Conservation (phyloP, 2,113 vertebrate species). For the Hypomesus transpacificus region DNA sequence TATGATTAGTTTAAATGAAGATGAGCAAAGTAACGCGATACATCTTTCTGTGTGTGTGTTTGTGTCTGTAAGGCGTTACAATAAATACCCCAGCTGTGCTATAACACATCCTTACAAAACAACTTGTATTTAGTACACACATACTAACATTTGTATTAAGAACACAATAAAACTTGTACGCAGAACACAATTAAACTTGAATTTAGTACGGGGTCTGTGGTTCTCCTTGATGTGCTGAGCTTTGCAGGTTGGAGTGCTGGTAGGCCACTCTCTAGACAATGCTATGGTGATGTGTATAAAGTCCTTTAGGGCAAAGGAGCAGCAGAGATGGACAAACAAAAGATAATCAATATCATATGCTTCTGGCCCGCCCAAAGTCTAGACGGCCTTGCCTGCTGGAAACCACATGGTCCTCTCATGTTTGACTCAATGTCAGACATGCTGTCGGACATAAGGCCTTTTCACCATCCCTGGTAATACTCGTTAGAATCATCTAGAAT, state of each 20-base stretch:
- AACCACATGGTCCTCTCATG: constrained; percentile 63
- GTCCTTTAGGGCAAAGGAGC: constrained; percentile 67
- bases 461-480: background rate
- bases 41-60: too few relatives aligned
- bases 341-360: constrained; percentile 75
- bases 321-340: constrained; percentile 68
- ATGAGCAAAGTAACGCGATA: too few relatives aligned
- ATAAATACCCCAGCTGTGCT: too few relatives aligned
- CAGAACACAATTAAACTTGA: constrained; percentile 11
- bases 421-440: constrained; percentile 67
- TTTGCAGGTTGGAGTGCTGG: constrained; percentile 59
- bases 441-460: constrained; percentile 61
- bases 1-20: too few relatives aligned
- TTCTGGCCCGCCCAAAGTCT: constrained; percentile 64
- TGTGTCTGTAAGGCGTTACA: too few relatives aligned
- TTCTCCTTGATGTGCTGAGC: background rate
- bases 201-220: background rate
- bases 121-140: too few relatives aligned
- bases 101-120: too few relatives aligned
- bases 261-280: constrained; percentile 60
- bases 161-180: constrained; percentile 8
- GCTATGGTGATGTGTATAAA: constrained; percentile 44
- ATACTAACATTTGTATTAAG: constrained; percentile 9
- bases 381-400: constrained; percentile 54
- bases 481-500: too few relatives aligned